A percentile compares a stretch with the other conserved stretches of the same genome.
phyloP scores from a whole-genome alignment of 2,888 invertebrate species.

The Cerastis rubricosa region DNA sequence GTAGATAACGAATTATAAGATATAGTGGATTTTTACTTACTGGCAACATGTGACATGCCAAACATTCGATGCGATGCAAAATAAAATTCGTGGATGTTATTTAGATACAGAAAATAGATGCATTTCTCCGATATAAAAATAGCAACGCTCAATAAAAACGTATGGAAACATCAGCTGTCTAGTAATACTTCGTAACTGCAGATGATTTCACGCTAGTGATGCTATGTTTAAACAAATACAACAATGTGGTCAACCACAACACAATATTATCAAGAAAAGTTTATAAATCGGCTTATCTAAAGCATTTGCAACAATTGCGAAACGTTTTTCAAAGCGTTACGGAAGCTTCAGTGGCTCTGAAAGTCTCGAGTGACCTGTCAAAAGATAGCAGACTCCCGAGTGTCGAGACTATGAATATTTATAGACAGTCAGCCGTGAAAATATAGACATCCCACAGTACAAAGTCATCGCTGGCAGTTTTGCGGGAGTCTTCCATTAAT shows the following conservation, averaged over 20 bases:
- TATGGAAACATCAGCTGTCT: not conserved
- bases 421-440: constrained; percentile 64
- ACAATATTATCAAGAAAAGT: constrained; percentile 9
- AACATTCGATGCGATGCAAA: not conserved
- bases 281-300: constrained; percentile 1
- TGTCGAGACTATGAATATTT: constrained; percentile 74
- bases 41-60: not conserved
- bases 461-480: constrained; percentile 39
- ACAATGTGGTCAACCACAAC: not conserved
- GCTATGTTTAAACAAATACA: not conserved
- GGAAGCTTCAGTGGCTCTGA: constrained; percentile 38
- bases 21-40: constrained; percentile 12
- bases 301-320: constrained; percentile 19
- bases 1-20: constrained; percentile 18
- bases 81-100: not conserved
- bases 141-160: constrained; percentile 10
- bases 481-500: constrained; percentile 1
- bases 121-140: constrained; percentile 17
- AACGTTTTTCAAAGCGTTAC: constrained; percentile 27
- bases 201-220: not conserved
- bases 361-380: constrained; percentile 65
- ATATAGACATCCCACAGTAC: constrained; percentile 40
- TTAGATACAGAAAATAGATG: not conserved
- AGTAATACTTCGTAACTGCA: not conserved
- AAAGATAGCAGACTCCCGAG: constrained; percentile 62